Conservation (phyloP, 2,113 vertebrate genomes). For the Carettochelys insculpta region DNA sequence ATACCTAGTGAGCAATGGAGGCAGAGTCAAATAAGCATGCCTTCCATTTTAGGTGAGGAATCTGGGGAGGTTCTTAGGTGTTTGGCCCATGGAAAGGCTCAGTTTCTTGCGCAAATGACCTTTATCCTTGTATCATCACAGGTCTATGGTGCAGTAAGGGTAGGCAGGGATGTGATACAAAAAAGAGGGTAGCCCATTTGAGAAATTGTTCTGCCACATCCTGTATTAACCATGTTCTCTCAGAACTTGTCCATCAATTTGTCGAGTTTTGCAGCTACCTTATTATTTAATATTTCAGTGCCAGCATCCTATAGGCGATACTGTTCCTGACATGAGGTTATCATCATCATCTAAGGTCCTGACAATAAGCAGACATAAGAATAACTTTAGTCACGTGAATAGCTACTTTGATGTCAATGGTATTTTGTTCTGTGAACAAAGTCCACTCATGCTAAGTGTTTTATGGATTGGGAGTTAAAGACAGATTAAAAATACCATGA, state of each 20-base stretch:
- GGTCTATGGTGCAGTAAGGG: neutral
- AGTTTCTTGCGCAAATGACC: too few relatives aligned
- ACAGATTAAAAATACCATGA: neutral
- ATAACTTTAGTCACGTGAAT: neutral
- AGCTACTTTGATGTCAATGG: neutral
- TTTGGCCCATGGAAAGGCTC: too few relatives aligned
- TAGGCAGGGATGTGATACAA: neutral
- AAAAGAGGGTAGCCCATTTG: neutral
- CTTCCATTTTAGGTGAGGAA: neutral
- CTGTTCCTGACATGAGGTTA: neutral
- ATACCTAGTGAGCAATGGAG: neutral
- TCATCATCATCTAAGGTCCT: too few relatives aligned
- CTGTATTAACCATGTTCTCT: neutral
- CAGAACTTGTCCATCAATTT: neutral
- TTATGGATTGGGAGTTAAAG: neutral
- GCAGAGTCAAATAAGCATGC: neutral
- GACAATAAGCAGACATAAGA: neutral
- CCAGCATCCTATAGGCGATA: neutral
- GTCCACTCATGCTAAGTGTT: neutral
- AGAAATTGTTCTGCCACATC: neutral
- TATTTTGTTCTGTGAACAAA: neutral
- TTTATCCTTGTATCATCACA: too few relatives aligned
- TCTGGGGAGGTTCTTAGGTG: neutral
- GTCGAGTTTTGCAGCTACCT: neutral
- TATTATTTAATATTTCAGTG: neutral